phyloP scores from a whole-genome alignment of 2,888 invertebrate species.

The Synanthedon tipuliformis region DNA sequence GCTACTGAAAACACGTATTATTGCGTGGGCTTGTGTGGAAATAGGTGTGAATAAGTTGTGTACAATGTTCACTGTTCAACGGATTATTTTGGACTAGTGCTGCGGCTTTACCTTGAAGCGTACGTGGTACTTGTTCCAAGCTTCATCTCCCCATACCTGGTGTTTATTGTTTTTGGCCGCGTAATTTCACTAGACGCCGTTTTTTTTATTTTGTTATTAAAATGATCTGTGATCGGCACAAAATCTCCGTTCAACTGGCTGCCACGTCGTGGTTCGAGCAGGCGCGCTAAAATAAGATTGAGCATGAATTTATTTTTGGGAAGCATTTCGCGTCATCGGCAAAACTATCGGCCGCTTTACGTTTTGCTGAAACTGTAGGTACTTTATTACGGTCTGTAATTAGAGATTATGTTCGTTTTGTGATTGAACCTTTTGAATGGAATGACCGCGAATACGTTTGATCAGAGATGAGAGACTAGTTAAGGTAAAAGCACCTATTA shows the following conservation, averaged over 20 bases:
- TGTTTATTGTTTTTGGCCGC: conserved; percentile 34
- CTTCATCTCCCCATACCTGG: conserved; percentile 31
- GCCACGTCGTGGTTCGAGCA: conserved; percentile 49
- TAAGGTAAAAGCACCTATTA: no score
- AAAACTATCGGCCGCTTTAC: conserved; percentile 6
- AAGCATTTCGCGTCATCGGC: conserved; percentile 62
- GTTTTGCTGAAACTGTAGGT: conserved; percentile 17
- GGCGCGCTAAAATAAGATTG: conserved; percentile 67
- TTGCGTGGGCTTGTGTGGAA: conserved; percentile 67
- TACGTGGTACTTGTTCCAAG: conserved; percentile 29
- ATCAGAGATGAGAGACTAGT: background rate
- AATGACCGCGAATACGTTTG: background rate
- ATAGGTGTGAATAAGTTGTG: conserved; percentile 67
- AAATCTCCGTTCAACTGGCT: conserved; percentile 63
- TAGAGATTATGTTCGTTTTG: conserved; percentile 8
- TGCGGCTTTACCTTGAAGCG: conserved; percentile 57
- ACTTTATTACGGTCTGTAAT: conserved; percentile 11
- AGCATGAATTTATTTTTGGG: conserved; percentile 67
- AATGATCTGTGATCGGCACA: conserved; percentile 57
- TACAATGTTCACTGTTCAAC: conserved; percentile 51
- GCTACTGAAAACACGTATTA: conserved; percentile 60
- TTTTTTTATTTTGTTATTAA: conserved; percentile 27
- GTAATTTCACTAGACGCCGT: conserved; percentile 27
- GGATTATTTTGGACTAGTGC: conserved; percentile 51
- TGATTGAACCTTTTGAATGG: background rate